A percentile compares a stretch with the other conserved stretches of the same genome.
Conservation (phyloP, 2,888 invertebrate species). For the Noctua janthe region DNA sequence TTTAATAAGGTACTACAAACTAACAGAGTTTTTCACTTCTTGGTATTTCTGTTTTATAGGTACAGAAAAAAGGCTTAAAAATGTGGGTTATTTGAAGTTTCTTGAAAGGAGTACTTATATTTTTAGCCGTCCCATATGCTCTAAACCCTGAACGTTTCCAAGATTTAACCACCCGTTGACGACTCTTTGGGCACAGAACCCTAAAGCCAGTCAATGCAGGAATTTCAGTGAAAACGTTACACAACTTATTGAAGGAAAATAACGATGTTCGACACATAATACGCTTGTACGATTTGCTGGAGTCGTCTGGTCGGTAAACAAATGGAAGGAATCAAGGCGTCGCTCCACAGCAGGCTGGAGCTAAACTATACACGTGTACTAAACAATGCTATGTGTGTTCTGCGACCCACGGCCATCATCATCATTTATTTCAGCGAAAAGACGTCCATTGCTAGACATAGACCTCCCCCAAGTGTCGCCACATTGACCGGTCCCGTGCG, state of each 20-base stretch:
- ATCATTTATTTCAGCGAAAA: too few relatives aligned
- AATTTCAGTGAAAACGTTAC: slow-evolving; percentile 28
- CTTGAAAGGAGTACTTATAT: background rate
- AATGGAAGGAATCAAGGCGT: slow-evolving; percentile 73
- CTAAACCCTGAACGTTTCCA: background rate
- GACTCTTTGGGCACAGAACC: background rate
- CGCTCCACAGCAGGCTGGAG: background rate
- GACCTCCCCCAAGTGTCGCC: too few relatives aligned
- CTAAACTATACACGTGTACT: background rate
- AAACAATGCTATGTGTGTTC: background rate
- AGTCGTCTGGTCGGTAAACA: slow-evolving; percentile 57
- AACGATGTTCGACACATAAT: slow-evolving; percentile 47
- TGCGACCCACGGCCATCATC: background rate
- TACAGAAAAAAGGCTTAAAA: background rate
- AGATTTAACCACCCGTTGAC: background rate
- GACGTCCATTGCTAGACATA: too few relatives aligned
- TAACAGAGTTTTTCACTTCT: background rate
- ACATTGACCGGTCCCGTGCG: too few relatives aligned
- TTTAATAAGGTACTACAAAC: background rate
- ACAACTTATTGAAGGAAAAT: slow-evolving; percentile 34
- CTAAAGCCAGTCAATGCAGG: slow-evolving; percentile 3
- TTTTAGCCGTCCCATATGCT: background rate
- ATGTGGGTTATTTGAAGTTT: background rate
- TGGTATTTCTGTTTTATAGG: background rate
- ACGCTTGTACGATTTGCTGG: slow-evolving; percentile 35